Evolutionary conservation across 92 coral and sea anemone species (phyloP).

Genomic region (Isaurus tuberculatus): DNA sequence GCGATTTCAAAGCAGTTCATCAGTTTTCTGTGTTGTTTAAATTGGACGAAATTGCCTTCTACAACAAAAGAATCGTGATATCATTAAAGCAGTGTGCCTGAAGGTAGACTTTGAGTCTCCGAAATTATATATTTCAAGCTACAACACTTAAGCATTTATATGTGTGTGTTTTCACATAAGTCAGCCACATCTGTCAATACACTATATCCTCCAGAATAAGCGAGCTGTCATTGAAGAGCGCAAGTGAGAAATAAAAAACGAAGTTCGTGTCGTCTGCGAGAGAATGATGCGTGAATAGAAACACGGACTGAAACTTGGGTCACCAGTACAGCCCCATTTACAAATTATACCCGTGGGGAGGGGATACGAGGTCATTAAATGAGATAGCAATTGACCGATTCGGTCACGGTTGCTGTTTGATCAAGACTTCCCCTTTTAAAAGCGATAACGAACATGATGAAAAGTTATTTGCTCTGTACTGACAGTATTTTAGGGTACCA

Average conservation of each 20-base stretch:
- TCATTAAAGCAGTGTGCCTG: neutral
- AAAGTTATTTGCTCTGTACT: too few species aligned
- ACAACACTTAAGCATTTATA: neutral
- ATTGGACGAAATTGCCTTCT: conserved; percentile 20
- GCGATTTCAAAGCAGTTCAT: conserved; percentile 31
- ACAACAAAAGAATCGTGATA: conserved; percentile 33
- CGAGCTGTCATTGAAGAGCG: neutral
- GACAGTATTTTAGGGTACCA: too few species aligned
- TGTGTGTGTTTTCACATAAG: conserved; percentile 22
- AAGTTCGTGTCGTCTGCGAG: neutral
- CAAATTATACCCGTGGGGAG: conserved; percentile 5
- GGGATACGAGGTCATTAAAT: conserved; percentile 13
- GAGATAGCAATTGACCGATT: neutral
- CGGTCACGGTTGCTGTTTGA: conserved; percentile 10
- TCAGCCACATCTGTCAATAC: conserved; percentile 21
- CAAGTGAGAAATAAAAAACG: neutral
- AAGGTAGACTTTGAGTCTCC: conserved; percentile 46
- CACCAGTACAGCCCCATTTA: neutral
- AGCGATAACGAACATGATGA: too few species aligned
- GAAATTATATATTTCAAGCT: neutral
- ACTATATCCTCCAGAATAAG: neutral
- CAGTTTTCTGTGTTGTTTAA: conserved; percentile 37
- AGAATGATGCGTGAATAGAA: conserved; percentile 26
- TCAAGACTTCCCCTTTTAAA: too few species aligned
- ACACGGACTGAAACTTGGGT: neutral